Evolutionary conservation across 2,888 invertebrate species (phyloP).

Genomic region (Dascillus cervinus): DNA sequence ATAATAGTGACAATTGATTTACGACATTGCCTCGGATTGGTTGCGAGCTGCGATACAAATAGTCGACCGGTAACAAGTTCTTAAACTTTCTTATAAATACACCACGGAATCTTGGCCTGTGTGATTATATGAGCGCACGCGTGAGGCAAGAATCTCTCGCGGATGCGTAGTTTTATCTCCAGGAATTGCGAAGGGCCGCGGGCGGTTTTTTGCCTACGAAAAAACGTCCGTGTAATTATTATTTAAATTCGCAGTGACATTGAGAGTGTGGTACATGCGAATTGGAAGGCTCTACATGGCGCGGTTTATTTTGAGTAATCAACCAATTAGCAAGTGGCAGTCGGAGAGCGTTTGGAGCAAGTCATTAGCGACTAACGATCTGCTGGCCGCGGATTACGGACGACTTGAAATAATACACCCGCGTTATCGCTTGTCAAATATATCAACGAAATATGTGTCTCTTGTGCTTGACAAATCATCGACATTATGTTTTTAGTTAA

Average conservation of each 20-base stretch:
- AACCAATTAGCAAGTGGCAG: conserved; percentile 31
- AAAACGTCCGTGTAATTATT: no score
- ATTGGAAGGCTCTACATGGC: neutral
- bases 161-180: no score
- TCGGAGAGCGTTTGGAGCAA: conserved; percentile 27
- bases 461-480: conserved; percentile 30
- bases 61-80: conserved; percentile 32
- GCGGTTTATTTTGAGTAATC: conserved; percentile 25
- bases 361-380: conserved; percentile 33
- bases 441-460: conserved; percentile 30
- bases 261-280: no score
- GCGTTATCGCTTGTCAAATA: conserved; percentile 35
- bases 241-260: no score
- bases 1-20: conserved; percentile 44
- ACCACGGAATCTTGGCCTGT: conserved; percentile 8
- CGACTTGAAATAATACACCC: conserved; percentile 29
- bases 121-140: no score
- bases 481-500: conserved; percentile 12
- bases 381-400: conserved; percentile 22
- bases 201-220: no score
- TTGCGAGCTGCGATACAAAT: conserved; percentile 32
- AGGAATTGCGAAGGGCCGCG: no score
- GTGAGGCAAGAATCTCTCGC: no score
- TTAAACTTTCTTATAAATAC: conserved; percentile 11
- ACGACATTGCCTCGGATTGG: conserved; percentile 38